These are phyloP conservation scores for Morus bassanus DNA, from an alignment of 2,797 vertebrate genomes.

Conservation along the genomic window DNA sequence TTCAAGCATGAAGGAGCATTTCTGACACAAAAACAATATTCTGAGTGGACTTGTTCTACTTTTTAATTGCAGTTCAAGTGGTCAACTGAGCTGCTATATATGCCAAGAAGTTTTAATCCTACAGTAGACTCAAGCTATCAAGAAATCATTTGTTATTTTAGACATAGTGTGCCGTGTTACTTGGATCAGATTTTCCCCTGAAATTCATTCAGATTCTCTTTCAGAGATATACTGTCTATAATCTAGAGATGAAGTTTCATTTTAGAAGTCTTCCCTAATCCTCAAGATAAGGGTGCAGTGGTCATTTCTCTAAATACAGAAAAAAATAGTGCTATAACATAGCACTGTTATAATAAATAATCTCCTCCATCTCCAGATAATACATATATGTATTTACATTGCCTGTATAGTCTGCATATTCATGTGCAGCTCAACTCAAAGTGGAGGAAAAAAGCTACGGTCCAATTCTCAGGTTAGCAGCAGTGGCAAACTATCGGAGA, in stretches of 20 bases:
- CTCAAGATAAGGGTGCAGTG: not conserved
- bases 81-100: constrained; percentile 36
- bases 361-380: not conserved
- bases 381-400: not conserved
- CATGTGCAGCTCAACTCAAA: not conserved
- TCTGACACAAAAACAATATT: constrained; percentile 78
- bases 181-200: not conserved
- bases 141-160: constrained; percentile 54
- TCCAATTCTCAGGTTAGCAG: not conserved
- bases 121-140: not conserved
- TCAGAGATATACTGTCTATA: not conserved
- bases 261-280: not conserved
- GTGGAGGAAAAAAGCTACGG: not conserved
- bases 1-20: constrained; percentile 72
- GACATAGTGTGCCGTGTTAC: not conserved
- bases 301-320: not conserved
- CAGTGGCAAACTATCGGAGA: not conserved
- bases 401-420: no score
- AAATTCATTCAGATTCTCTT: not conserved
- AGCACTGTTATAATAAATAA: not conserved
- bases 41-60: constrained; percentile 37
- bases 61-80: constrained; percentile 56
- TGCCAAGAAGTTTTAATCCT: constrained; percentile 52
- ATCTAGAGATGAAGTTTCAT: not conserved
- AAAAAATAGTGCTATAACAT: not conserved